These are phyloP conservation scores for Stenotaenia linearis DNA, from an alignment of 2,888 invertebrate genomes.

Conservation along the genomic window DNA sequence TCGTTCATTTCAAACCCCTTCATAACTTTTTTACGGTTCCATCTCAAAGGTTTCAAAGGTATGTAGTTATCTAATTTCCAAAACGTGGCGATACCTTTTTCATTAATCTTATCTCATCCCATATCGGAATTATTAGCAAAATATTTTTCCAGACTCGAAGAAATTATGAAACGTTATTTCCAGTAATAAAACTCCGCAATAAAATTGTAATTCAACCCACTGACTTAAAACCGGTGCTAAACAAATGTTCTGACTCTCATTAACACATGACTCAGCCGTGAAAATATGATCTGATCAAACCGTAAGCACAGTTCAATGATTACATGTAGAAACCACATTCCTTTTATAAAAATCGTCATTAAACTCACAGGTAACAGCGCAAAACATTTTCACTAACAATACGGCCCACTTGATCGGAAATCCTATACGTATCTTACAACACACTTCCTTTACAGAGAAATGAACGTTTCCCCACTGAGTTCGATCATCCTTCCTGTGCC, in stretches of 20 bases:
- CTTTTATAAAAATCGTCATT: not conserved
- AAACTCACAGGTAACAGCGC: not conserved
- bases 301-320: not conserved
- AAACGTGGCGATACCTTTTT: not conserved
- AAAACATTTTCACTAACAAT: not conserved
- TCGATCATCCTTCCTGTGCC: not conserved
- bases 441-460: not conserved
- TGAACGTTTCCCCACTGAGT: not conserved
- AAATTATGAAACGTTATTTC: too few species aligned
- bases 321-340: not conserved
- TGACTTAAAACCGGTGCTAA: not conserved
- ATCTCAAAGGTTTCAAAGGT: not conserved
- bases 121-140: not conserved
- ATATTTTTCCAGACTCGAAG: too few species aligned
- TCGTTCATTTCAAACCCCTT: too few species aligned
- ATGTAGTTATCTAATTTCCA: not conserved
- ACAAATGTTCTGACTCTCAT: not conserved
- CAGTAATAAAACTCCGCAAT: too few species aligned
- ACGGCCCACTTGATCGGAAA: not conserved
- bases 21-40: not conserved
- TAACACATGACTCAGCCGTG: not conserved
- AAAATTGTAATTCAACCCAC: not conserved
- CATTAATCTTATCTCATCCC: not conserved
- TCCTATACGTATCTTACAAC: not conserved
- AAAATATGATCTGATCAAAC: not conserved